Evolutionary conservation across 2,888 invertebrate species (phyloP).

Genomic region (Lasioglossum oenotherae): DNA sequence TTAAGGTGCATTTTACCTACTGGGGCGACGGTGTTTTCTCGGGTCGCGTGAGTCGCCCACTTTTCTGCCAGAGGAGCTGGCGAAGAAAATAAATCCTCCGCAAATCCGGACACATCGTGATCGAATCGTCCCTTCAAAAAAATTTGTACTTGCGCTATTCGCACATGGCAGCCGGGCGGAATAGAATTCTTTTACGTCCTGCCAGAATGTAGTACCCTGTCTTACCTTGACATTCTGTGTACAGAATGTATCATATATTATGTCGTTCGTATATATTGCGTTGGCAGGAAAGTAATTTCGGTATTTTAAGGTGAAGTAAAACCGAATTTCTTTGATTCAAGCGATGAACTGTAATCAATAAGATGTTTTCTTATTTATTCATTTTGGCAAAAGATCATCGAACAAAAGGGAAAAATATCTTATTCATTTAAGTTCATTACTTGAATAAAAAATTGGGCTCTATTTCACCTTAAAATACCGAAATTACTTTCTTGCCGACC

Average conservation of each 20-base stretch:
- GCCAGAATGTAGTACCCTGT: not conserved
- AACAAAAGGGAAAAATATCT: no score
- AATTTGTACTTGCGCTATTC: not conserved
- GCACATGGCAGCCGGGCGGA: not conserved
- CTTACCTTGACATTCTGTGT: not conserved
- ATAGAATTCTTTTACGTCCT: not conserved
- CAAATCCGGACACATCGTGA: not conserved
- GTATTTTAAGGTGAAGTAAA: no score
- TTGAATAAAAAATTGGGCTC: no score
- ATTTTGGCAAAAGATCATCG: no score
- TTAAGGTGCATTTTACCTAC: constrained; percentile 80
- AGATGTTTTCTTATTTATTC: no score
- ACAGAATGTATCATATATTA: not conserved
- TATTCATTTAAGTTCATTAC: no score
- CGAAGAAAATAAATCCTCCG: not conserved
- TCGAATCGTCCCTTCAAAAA: not conserved
- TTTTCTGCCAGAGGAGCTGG: not conserved
- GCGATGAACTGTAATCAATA: no score
- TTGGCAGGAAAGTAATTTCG: no score
- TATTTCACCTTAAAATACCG: no score
- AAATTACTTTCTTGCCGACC: no score
- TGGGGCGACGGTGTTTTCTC: constrained; percentile 55
- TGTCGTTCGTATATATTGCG: no score
- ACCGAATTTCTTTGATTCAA: no score
- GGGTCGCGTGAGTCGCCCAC: constrained; percentile 11